phyloP scores from a whole-genome alignment of 2,888 invertebrate species.

The Hirtodrosophila histrioides region DNA sequence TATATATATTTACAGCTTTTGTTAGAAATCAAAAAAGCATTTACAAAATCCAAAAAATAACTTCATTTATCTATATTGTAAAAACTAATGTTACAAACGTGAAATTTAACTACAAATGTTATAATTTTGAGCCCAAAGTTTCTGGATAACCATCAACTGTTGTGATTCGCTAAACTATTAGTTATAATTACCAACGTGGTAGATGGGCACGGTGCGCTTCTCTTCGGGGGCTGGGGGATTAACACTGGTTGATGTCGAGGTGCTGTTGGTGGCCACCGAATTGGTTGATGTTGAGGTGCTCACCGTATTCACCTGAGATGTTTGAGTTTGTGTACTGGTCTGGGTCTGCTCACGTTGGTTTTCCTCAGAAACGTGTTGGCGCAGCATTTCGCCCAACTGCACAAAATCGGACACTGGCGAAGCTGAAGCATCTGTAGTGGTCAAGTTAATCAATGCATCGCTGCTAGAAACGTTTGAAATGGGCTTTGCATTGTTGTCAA shows the following conservation, averaged over 20 bases:
- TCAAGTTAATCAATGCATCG: slow-evolving; percentile 61
- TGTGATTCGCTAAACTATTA: too few relatives aligned
- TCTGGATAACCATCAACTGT: too few relatives aligned
- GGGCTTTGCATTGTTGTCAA: slow-evolving; percentile 65
- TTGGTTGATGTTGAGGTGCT: slow-evolving; percentile 69
- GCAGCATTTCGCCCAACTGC: slow-evolving; percentile 73
- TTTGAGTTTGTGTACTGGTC: slow-evolving; percentile 52
- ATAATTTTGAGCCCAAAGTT: too few relatives aligned
- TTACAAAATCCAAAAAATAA: too few relatives aligned
- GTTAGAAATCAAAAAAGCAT: too few relatives aligned
- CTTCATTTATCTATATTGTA: too few relatives aligned
- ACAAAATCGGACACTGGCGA: slow-evolving; percentile 57
- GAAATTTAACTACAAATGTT: too few relatives aligned
- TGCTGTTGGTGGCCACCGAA: slow-evolving; percentile 53
- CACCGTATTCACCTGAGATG: slow-evolving; percentile 52
- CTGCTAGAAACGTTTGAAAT: slow-evolving; percentile 26
- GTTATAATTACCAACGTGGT: slow-evolving; percentile 70
- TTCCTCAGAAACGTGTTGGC: slow-evolving; percentile 74
- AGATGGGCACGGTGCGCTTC: slow-evolving; percentile 67
- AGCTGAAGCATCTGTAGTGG: slow-evolving; percentile 24
- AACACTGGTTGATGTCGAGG: slow-evolving; percentile 42
- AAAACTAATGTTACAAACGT: too few relatives aligned
- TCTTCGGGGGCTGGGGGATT: slow-evolving; percentile 51
- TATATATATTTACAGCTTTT: too few relatives aligned
- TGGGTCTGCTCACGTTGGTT: slow-evolving; percentile 47